phyloP scores from a whole-genome alignment of 2,888 invertebrate genomes.

The Pocota personata region DNA sequence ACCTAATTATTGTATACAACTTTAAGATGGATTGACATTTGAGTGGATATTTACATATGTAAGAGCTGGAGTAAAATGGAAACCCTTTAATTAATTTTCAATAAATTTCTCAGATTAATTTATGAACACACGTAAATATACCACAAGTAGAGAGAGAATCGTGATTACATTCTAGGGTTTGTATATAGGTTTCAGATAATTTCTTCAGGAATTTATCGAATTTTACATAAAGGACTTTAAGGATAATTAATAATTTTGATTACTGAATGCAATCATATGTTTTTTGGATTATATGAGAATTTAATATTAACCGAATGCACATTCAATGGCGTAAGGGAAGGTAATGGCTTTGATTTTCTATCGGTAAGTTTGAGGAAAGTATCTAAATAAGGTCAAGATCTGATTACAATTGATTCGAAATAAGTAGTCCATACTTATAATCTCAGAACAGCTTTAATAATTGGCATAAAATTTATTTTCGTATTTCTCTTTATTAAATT shows the following conservation, averaged over 20 bases:
- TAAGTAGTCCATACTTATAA: no score
- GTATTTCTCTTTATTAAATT: no score
- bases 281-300: neutral
- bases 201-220: neutral
- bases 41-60: neutral
- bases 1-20: slow-evolving; percentile 19
- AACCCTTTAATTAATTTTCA: slow-evolving; percentile 42
- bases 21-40: slow-evolving; percentile 23
- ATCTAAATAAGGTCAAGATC: no score
- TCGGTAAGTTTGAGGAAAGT: no score
- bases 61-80: neutral
- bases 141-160: neutral
- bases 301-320: neutral
- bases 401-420: no score
- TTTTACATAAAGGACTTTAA: neutral
- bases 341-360: no score
- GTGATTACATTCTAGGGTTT: neutral
- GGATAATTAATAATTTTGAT: neutral
- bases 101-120: slow-evolving; percentile 32
- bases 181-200: neutral
- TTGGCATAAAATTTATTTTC: no score
- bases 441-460: no score
- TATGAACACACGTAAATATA: neutral
- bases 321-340: no score
- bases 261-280: neutral